Conservation (phyloP, 2,113 vertebrate genomes). For the Phalacrocorax aristotelis region DNA sequence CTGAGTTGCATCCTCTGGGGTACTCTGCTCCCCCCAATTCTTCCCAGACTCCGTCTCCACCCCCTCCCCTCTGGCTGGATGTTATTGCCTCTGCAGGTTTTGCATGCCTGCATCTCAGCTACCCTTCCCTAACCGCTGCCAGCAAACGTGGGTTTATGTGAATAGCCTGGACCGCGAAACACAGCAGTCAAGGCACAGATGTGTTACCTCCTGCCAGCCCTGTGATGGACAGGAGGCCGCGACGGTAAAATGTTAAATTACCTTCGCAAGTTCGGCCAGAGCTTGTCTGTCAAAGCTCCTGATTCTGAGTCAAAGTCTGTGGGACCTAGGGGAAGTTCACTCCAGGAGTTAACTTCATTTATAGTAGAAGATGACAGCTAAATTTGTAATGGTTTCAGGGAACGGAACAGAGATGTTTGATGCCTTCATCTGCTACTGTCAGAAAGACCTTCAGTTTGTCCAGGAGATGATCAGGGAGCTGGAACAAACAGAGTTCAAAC, state of each 20-base stretch:
- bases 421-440: conserved; percentile 98
- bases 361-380: background rate
- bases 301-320: background rate
- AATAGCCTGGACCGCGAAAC: background rate
- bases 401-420: conserved; percentile 85
- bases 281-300: background rate
- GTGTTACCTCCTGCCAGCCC: background rate
- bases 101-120: background rate
- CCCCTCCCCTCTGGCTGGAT: background rate
- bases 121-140: background rate
- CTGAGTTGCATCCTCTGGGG: background rate
- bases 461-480: conserved; percentile 92
- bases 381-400: conserved; percentile 64
- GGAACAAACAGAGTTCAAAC: conserved; percentile 85
- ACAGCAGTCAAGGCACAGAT: background rate
- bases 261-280: background rate
- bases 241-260: background rate
- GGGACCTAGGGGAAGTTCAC: background rate
- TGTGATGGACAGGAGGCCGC: background rate
- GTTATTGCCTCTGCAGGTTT: background rate
- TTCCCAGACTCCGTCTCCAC: background rate
- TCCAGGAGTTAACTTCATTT: background rate
- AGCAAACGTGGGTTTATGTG: too few relatives aligned
- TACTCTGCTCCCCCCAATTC: background rate
- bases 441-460: conserved; percentile 90